A percentile compares a stretch with the other conserved stretches of the same genome.
phyloP scores from a whole-genome alignment of 2,113 vertebrate genomes.

The Silurus asotus region DNA sequence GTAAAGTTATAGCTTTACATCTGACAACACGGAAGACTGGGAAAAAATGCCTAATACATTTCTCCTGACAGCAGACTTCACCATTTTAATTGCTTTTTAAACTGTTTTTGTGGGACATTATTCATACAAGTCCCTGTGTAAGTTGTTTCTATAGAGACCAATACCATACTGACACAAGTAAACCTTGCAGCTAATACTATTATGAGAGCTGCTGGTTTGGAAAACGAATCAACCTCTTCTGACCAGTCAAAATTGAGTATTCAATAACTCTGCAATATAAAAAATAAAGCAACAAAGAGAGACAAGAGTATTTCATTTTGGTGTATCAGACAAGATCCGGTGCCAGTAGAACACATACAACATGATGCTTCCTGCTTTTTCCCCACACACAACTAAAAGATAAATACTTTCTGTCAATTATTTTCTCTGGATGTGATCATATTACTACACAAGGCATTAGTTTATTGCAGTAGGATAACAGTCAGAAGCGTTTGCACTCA shows the following conservation, averaged over 20 bases:
- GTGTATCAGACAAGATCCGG: neutral
- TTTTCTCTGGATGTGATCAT: neutral
- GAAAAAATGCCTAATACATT: neutral
- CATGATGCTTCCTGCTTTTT: neutral
- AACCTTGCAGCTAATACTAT: neutral
- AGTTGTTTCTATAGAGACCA: slow-evolving; percentile 1
- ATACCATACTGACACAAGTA: neutral
- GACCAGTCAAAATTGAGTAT: neutral
- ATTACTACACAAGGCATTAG: slow-evolving; percentile 20
- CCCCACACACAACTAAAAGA: neutral
- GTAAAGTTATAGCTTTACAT: neutral
- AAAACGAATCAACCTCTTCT: neutral
- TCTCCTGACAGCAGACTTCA: neutral
- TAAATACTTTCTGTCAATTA: neutral
- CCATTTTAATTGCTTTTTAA: neutral
- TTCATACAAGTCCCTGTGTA: neutral
- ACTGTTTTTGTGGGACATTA: neutral
- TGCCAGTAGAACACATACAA: neutral
- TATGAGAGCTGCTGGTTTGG: neutral
- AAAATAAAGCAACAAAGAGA: neutral
- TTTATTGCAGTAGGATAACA: slow-evolving; percentile 3
- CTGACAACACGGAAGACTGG: neutral
- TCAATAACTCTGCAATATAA: neutral
- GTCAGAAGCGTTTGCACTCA: neutral
- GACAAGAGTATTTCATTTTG: neutral